Conservation (phyloP, 2,888 invertebrate species). For the Sceliomorpha sp. region DNA sequence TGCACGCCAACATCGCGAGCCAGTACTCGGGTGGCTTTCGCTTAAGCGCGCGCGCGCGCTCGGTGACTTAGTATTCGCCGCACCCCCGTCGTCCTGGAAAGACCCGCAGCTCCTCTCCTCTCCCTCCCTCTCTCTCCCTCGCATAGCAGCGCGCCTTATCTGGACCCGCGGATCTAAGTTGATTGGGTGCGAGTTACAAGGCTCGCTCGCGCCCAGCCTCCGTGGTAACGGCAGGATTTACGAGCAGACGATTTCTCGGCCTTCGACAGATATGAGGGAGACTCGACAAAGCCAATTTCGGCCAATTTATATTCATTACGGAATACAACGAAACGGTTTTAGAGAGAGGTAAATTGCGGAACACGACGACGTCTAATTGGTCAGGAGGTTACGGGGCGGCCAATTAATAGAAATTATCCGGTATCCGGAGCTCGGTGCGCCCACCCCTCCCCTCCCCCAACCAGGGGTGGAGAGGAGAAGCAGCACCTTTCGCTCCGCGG, state of each 20-base stretch:
- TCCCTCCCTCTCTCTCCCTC: no score
- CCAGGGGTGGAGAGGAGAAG: no score
- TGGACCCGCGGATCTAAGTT: conserved; percentile 75
- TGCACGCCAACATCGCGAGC: conserved; percentile 64
- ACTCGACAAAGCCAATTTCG: conserved; percentile 14
- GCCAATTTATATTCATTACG: conserved; percentile 15
- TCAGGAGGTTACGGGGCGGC: background rate
- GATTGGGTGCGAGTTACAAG: conserved; percentile 79
- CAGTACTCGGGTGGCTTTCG: conserved; percentile 62
- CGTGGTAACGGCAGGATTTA: conserved; percentile 30
- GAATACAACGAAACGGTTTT: background rate
- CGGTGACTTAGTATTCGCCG: conserved; percentile 67
- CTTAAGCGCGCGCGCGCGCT: conserved; percentile 24
- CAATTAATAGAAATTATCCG: background rate
- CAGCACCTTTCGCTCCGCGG: no score
- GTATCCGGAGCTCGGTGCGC: background rate
- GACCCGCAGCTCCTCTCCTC: conserved; percentile 44
- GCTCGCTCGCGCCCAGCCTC: conserved; percentile 71
- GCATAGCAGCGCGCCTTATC: conserved; percentile 65
- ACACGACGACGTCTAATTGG: conserved; percentile 4
- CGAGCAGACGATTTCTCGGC: conserved; percentile 19
- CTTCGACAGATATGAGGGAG: conserved; percentile 18
- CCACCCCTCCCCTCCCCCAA: no score
- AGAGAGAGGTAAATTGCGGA: background rate
- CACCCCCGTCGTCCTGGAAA: conserved; percentile 60